Base-by-base conservation (phyloP, 2,797 vertebrate species). In the Trachurus trachurus region DNA sequence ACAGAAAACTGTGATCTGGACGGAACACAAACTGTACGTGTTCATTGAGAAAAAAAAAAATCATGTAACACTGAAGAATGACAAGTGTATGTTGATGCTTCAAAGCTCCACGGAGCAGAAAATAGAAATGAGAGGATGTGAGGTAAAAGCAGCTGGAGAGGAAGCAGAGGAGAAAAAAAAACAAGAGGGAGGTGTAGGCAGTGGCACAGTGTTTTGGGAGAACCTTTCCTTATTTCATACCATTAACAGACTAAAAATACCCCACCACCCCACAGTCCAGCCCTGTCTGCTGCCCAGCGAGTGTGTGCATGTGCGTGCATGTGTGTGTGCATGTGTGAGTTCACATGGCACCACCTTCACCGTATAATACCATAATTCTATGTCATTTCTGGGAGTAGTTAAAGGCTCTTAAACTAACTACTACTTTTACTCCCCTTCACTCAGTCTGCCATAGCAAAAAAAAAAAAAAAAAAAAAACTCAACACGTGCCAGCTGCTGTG, bases 311-410 rank as follows among this genome's bases (percentile, higher is more conserved):
- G 44, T 76, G 34, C 44, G 62, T 70, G 67, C 69, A 47, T 53
- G 68, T 81, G 81, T 49, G 53, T 64, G n/a, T 22, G 42, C 7
- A 8, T 59, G 71, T 69, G 74, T 76, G 66, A 74, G 74, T 66
- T 73, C 70, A 52, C 71, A 82, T 85, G 86, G 90, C 88, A 93
- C 83, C 87, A 76, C 29, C 83, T 72, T 44, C 21, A 66, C 57
- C 13, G 7, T 78, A 78, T 92, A 92, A 91, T 89, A 63, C 88
- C 50, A 75, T 94, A 93, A 93, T 93, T 91, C 85, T 91, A 94
- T 92, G 87, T 92, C 59, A 90, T 93, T 92, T 91, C 82, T 68
- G 63, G 64, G 82, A 80, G 89, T 58, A 91, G 87, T 91, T 93
- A 88, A 90, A 92, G 80, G 87, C 87, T 91, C 76, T 89, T 86